A percentile compares a stretch with the other conserved stretches of the same genome.
These are phyloP conservation scores for Dioctria rufipes DNA, from an alignment of 2,888 invertebrate species.

Conservation along the genomic window DNA sequence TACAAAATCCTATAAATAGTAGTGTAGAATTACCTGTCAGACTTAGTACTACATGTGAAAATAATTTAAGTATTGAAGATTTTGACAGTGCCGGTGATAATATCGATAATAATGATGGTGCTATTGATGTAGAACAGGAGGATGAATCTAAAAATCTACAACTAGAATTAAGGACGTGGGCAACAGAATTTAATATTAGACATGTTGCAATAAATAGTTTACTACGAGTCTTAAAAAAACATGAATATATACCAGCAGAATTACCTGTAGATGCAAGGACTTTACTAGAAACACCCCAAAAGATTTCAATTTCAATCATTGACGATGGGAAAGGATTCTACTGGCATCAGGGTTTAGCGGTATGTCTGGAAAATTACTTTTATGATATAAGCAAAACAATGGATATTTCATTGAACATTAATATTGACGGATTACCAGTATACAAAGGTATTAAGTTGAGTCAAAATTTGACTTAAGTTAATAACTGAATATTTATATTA, in stretches of 20 bases:
- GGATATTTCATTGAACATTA: background rate
- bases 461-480: background rate
- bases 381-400: background rate
- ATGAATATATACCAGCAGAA: conserved; percentile 15
- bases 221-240: background rate
- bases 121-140: background rate
- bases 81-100: background rate
- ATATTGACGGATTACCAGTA: background rate
- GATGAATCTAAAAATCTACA: background rate
- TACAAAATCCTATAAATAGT: background rate
- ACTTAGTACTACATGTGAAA: background rate
- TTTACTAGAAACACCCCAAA: conserved; percentile 33
- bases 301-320: conserved; percentile 3
- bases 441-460: background rate
- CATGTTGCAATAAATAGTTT: conserved; percentile 12
- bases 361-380: background rate
- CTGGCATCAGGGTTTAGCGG: conserved; percentile 35
- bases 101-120: background rate
- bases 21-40: background rate
- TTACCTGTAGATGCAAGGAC: conserved; percentile 35
- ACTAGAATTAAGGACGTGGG: background rate
- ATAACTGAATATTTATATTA: background rate
- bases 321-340: conserved; percentile 17
- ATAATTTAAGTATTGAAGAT: background rate
- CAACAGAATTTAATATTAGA: conserved; percentile 11